These are phyloP conservation scores for Scrobipalpa costella DNA, from an alignment of 2,888 invertebrate species.

Conservation along the genomic window DNA sequence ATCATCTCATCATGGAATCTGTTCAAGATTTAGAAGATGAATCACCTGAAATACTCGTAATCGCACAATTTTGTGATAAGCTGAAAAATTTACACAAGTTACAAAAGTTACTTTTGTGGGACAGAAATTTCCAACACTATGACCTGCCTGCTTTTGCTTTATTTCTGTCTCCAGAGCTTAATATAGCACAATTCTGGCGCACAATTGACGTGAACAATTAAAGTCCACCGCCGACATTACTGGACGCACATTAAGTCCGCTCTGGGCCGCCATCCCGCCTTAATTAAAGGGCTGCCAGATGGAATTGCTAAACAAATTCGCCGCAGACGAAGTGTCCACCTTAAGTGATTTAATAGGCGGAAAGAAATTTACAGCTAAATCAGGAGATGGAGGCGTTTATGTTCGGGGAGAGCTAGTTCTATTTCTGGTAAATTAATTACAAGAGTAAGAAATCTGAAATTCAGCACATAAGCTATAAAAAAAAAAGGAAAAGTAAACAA, in stretches of 20 bases:
- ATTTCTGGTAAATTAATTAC: background rate
- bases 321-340: slow-evolving; percentile 79
- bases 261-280: slow-evolving; percentile 75
- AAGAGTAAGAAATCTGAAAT: no score
- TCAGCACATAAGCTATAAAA: no score
- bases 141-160: slow-evolving; percentile 29
- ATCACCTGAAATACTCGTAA: no score
- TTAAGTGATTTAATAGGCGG: slow-evolving; percentile 81
- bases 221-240: slow-evolving; percentile 62
- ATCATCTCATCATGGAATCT: no score
- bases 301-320: slow-evolving; percentile 81
- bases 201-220: slow-evolving; percentile 76
- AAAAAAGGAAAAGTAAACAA: no score
- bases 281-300: slow-evolving; percentile 80
- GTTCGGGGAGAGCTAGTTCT: background rate
- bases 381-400: slow-evolving; percentile 14
- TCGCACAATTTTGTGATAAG: no score
- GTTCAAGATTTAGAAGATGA: no score
- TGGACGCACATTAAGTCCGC: slow-evolving; percentile 77
- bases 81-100: no score
- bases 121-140: background rate
- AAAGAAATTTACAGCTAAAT: slow-evolving; percentile 75
- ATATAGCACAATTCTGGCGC: slow-evolving; percentile 27
- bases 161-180: background rate
- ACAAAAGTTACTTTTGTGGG: no score